These are phyloP conservation scores for Epinephelus cyanopodus DNA, from an alignment of 2,113 vertebrate genomes.

Conservation along the genomic window DNA sequence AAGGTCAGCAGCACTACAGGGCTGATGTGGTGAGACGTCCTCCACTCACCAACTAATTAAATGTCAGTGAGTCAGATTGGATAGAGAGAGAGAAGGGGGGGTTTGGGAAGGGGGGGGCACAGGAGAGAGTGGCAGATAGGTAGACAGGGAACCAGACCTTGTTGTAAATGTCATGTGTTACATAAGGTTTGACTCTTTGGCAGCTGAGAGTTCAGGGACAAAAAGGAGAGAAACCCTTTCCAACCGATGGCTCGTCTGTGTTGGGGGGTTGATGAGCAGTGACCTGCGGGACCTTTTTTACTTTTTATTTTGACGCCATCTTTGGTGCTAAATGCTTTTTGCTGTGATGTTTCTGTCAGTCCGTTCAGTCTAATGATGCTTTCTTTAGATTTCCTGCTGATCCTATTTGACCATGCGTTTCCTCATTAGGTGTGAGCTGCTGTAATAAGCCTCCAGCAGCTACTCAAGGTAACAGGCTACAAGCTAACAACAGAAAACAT, in stretches of 20 bases:
- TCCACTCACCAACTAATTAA: slow-evolving; percentile 86
- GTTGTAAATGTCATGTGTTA: slow-evolving; percentile 77
- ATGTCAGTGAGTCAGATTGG: slow-evolving; percentile 82
- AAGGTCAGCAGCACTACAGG: slow-evolving; percentile 84
- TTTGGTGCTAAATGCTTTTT: neutral
- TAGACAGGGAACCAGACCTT: slow-evolving; percentile 57
- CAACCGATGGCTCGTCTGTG: slow-evolving; percentile 20
- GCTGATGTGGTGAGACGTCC: slow-evolving; percentile 78
- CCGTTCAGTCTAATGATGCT: neutral
- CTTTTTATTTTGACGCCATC: neutral
- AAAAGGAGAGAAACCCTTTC: slow-evolving; percentile 23
- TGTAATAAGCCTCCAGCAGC: neutral
- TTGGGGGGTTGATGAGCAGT: neutral
- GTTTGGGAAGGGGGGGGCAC: neutral
- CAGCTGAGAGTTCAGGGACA: slow-evolving; percentile 48
- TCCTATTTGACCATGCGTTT: neutral
- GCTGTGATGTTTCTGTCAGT: neutral
- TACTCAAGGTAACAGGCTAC: neutral
- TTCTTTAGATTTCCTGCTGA: neutral
- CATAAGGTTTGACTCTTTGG: slow-evolving; percentile 55
- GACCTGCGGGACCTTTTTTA: neutral
- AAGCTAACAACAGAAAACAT: no score
- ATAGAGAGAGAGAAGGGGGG: slow-evolving; percentile 21
- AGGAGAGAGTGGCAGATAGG: slow-evolving; percentile 53
- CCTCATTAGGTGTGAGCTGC: neutral